Percentiles rank a stretch among this genome's conserved stretches.
These are phyloP conservation scores for Hippocampus mohnikei DNA, from an alignment of 2,113 vertebrate species.

Conservation along the genomic window DNA sequence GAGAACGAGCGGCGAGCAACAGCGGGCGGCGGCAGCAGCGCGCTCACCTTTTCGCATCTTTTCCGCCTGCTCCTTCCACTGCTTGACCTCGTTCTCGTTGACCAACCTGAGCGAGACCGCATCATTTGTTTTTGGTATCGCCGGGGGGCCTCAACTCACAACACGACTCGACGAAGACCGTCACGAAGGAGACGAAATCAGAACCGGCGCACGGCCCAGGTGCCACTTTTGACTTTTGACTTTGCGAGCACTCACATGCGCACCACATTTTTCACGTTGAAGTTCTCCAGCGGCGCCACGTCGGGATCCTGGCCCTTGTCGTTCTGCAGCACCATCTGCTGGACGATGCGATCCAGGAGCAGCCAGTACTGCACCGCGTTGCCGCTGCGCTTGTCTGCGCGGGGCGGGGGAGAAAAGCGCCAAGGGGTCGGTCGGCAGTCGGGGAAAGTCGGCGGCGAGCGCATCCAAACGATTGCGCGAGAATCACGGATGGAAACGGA, in stretches of 20 bases:
- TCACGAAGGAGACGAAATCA: neutral
- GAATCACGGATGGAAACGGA: too few relatives aligned
- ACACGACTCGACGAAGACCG: too few relatives aligned
- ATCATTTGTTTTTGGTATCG: neutral
- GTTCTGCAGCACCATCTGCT: conserved; percentile 96
- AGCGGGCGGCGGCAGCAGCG: neutral
- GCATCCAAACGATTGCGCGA: too few relatives aligned
- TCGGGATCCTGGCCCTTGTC: conserved; percentile 98
- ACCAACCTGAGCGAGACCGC: conserved; percentile 80
- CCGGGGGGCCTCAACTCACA: too few relatives aligned
- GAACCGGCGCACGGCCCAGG: neutral
- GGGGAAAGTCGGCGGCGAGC: too few relatives aligned
- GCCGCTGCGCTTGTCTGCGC: conserved; percentile 90
- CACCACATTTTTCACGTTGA: conserved; percentile 98
- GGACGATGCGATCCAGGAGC: conserved; percentile 92
- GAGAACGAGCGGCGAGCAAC: neutral
- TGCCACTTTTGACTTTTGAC: rapidly evolving
- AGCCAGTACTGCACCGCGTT: conserved; percentile 99
- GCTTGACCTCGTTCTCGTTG: conserved; percentile 98
- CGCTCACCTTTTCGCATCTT: conserved; percentile 94
- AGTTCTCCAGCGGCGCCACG: conserved; percentile 93
- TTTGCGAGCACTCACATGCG: conserved; percentile 83
- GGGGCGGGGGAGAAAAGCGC: conserved; percentile 7
- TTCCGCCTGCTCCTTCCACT: conserved; percentile 99
- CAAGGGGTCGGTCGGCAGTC: too few relatives aligned